A percentile compares a stretch with the other conserved stretches of the same genome.
phyloP scores from a whole-genome alignment of 2,113 vertebrate genomes.

The Camelus bactrianus region DNA sequence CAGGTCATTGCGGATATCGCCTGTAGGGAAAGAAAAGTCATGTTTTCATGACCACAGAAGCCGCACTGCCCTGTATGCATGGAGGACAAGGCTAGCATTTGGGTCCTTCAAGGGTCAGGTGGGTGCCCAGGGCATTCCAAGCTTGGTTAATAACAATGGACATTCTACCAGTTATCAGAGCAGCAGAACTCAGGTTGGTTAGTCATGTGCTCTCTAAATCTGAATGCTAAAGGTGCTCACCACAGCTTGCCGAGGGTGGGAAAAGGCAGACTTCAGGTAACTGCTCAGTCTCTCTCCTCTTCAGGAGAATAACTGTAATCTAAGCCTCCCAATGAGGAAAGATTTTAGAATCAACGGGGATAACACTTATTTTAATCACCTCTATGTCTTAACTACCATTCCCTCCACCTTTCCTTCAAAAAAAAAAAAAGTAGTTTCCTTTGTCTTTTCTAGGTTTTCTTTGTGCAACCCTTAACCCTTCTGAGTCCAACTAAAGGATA shows the following conservation, averaged over 20 bases:
- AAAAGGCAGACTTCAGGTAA: not conserved
- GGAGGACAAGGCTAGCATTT: slow-evolving; percentile 56
- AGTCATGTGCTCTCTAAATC: slow-evolving; percentile 82
- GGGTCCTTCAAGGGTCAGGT: slow-evolving; percentile 74
- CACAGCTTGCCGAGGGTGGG: slow-evolving; percentile 4
- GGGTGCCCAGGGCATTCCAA: slow-evolving; percentile 85
- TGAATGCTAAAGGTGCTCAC: slow-evolving; percentile 55
- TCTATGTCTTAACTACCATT: slow-evolving; percentile 43
- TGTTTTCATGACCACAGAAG: not conserved
- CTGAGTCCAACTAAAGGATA: slow-evolving; percentile 45
- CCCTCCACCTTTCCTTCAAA: not conserved
- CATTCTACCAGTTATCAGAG: slow-evolving; percentile 71
- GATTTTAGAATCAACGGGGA: slow-evolving; percentile 27
- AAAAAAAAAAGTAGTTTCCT: slow-evolving; percentile 5
- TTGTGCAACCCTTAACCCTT: slow-evolving; percentile 26
- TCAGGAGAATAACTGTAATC: not conserved
- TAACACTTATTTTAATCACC: not conserved
- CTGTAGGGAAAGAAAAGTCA: slow-evolving; percentile 82
- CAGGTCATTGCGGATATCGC: slow-evolving; percentile 97
- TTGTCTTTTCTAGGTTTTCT: slow-evolving; percentile 31
- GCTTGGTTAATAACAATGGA: slow-evolving; percentile 88
- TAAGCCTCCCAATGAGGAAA: not conserved
- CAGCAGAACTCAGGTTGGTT: slow-evolving; percentile 79
- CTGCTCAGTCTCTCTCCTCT: not conserved
- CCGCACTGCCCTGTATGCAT: not conserved